These are phyloP conservation scores for Dasypolia templi DNA, from an alignment of 2,888 invertebrate species.

Conservation along the genomic window DNA sequence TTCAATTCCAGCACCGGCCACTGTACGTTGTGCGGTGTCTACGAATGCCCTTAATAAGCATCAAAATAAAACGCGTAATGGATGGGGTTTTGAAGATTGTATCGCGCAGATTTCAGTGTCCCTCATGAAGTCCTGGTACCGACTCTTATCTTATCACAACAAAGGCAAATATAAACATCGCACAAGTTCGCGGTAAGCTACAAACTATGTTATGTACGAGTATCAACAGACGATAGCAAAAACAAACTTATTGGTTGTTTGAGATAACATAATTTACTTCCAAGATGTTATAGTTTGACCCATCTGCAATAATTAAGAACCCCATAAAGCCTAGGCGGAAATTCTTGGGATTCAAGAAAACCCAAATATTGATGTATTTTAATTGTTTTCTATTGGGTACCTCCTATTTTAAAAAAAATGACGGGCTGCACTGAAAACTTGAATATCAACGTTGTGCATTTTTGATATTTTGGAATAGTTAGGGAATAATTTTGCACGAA, in stretches of 20 bases:
- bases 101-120: neutral
- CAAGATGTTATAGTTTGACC: too few species aligned
- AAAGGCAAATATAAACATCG: slow-evolving; percentile 66
- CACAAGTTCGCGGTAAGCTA: slow-evolving; percentile 54
- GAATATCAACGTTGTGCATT: too few species aligned
- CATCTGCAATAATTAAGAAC: too few species aligned
- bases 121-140: slow-evolving; percentile 40
- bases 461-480: too few species aligned
- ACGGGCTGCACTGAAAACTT: too few species aligned
- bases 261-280: slow-evolving; percentile 53
- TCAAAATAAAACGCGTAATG: slow-evolving; percentile 24
- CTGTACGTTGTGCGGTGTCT: slow-evolving; percentile 21
- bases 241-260: slow-evolving; percentile 63
- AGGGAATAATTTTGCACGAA: too few species aligned
- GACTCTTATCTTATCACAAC: slow-evolving; percentile 60
- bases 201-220: slow-evolving; percentile 63
- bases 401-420: too few species aligned
- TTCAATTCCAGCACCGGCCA: slow-evolving; percentile 55
- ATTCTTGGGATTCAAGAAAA: too few species aligned
- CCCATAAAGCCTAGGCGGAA: too few species aligned
- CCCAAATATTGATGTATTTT: too few species aligned
- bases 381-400: too few species aligned
- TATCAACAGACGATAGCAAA: slow-evolving; percentile 61
- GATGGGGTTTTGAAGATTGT: neutral
- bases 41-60: fast-evolving